Evolutionary conservation across 1,140 invertebrate species (phyloP).

Genomic region (Pomacea maculata): DNA sequence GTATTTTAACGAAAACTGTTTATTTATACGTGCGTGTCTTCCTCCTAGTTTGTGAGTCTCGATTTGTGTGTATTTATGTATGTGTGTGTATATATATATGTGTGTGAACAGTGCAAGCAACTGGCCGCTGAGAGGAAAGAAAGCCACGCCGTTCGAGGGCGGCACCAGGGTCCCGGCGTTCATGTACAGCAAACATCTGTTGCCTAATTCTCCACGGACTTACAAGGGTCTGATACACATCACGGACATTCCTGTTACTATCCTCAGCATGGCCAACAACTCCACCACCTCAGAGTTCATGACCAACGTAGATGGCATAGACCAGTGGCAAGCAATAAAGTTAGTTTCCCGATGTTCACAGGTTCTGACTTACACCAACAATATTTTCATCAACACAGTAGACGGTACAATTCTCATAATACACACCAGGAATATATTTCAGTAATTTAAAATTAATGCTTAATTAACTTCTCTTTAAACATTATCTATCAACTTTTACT

Average conservation of each 20-base stretch:
- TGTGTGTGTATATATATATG: background rate
- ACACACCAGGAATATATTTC: too few relatives aligned
- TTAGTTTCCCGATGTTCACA: too few relatives aligned
- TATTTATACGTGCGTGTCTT: background rate
- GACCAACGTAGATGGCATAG: too few relatives aligned
- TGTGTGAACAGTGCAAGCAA: background rate
- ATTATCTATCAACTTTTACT: too few relatives aligned
- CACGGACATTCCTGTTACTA: background rate
- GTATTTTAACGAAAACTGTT: background rate
- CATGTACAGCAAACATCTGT: background rate
- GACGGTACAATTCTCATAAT: too few relatives aligned
- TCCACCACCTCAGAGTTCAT: too few relatives aligned
- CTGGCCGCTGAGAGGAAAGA: constrained; percentile 11
- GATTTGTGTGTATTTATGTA: background rate
- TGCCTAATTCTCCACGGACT: background rate
- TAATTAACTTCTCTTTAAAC: too few relatives aligned
- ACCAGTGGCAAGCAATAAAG: too few relatives aligned
- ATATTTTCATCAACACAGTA: too few relatives aligned
- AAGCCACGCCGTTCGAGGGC: constrained; percentile 14
- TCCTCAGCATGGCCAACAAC: too few relatives aligned
- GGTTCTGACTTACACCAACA: too few relatives aligned
- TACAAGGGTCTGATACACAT: constrained; percentile 5
- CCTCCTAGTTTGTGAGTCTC: background rate
- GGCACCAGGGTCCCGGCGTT: constrained; percentile 7
- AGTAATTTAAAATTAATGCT: too few relatives aligned